A percentile compares a stretch with the other conserved stretches of the same genome.
These are phyloP conservation scores for Temnothorax nylanderi DNA, from an alignment of 1,140 invertebrate species.

Conservation along the genomic window DNA sequence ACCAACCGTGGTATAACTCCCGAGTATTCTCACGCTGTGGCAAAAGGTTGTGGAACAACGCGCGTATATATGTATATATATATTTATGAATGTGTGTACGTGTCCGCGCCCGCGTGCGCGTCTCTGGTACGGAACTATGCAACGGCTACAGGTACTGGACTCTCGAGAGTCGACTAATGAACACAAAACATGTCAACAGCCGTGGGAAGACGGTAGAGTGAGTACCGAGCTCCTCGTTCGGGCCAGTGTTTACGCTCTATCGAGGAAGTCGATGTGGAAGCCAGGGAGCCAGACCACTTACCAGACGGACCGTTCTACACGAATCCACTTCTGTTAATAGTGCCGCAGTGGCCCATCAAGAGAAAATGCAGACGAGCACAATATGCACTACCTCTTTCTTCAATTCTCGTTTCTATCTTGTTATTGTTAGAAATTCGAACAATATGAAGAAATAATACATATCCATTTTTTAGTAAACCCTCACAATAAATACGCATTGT, in stretches of 20 bases:
- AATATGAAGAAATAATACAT: neutral
- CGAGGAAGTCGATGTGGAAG: constrained; percentile 65
- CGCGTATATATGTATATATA: constrained; percentile 34
- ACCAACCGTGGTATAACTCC: constrained; percentile 25
- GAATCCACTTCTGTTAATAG: constrained; percentile 57
- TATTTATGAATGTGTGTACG: constrained; percentile 24
- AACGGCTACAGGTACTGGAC: constrained; percentile 72
- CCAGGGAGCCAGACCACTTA: constrained; percentile 49
- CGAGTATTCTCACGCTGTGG: constrained; percentile 79
- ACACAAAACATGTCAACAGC: constrained; percentile 85
- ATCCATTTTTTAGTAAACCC: neutral
- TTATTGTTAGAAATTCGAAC: neutral
- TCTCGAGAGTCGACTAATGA: constrained; percentile 82
- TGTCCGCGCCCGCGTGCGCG: constrained; percentile 47
- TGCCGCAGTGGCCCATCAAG: constrained; percentile 22
- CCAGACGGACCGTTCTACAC: constrained; percentile 55
- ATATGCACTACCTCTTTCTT: neutral
- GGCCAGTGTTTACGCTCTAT: constrained; percentile 71
- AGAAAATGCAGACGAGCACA: neutral
- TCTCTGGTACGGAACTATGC: constrained; percentile 77
- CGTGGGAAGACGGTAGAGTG: constrained; percentile 82
- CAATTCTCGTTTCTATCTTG: neutral
- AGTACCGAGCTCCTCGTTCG: constrained; percentile 64
- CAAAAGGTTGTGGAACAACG: constrained; percentile 77
- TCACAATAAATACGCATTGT: neutral